Evolutionary conservation across 2,888 invertebrate species (phyloP).

Genomic region (Portevinia maculata): DNA sequence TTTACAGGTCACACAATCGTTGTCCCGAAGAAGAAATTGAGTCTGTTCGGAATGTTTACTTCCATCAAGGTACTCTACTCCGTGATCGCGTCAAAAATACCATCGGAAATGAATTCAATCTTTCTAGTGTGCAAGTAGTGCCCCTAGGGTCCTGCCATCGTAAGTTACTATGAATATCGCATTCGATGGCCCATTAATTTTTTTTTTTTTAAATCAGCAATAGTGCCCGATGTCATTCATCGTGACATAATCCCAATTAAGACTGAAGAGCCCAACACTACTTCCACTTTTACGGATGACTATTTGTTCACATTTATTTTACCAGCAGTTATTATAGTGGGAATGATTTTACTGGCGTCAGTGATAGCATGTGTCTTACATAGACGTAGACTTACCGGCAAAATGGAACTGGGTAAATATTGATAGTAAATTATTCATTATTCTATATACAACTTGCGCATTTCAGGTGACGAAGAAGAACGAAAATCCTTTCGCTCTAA

Average conservation of each 20-base stretch:
- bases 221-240: slow-evolving; percentile 77
- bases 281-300: slow-evolving; percentile 84
- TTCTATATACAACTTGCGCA: background rate
- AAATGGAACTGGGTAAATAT: slow-evolving; percentile 88
- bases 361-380: slow-evolving; percentile 95
- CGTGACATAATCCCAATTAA: slow-evolving; percentile 80
- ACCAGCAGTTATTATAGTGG: slow-evolving; percentile 93
- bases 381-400: slow-evolving; percentile 91
- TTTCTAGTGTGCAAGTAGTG: slow-evolving; percentile 84
- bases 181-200: background rate
- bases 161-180: slow-evolving; percentile 76
- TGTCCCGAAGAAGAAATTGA: slow-evolving; percentile 92
- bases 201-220: slow-evolving; percentile 74
- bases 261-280: slow-evolving; percentile 80
- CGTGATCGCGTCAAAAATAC: slow-evolving; percentile 84
- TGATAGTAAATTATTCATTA: background rate
- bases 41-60: slow-evolving; percentile 87
- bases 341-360: slow-evolving; percentile 93
- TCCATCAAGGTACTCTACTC: slow-evolving; percentile 85
- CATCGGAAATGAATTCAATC: slow-evolving; percentile 87
- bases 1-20: slow-evolving; percentile 80
- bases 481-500: slow-evolving; percentile 92
- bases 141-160: slow-evolving; percentile 85
- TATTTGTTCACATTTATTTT: slow-evolving; percentile 93
- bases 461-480: slow-evolving; percentile 89